Evolutionary conservation across 2,113 vertebrate genomes (phyloP).

Genomic region (Nycticryphes semicollaris): DNA sequence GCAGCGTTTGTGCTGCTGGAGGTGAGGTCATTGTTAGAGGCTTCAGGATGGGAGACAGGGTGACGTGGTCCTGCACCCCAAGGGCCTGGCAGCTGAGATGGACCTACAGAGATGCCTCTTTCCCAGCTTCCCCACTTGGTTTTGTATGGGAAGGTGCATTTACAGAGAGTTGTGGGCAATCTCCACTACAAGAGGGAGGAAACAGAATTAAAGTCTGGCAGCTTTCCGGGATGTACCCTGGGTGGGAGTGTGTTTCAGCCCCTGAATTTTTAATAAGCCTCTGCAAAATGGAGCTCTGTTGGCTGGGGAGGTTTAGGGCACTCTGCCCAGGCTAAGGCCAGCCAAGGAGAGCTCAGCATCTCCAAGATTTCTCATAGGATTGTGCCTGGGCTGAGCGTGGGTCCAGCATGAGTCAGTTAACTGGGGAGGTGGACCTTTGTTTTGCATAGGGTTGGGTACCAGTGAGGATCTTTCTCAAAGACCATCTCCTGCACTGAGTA

Average conservation of each 20-base stretch:
- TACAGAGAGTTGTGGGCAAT: rapidly evolving
- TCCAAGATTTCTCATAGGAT: neutral
- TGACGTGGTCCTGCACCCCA: neutral
- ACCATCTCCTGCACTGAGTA: neutral
- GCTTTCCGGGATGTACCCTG: neutral
- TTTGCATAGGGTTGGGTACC: neutral
- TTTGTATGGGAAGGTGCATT: neutral
- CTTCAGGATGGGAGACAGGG: neutral
- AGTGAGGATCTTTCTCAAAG: neutral
- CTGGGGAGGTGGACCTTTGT: neutral
- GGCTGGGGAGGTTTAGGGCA: neutral
- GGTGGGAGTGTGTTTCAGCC: rapidly evolving
- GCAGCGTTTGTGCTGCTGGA: neutral
- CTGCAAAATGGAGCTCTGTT: neutral
- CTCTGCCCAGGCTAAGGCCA: neutral
- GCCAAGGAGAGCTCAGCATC: neutral
- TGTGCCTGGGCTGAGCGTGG: neutral
- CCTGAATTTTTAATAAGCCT: neutral
- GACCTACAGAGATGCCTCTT: neutral
- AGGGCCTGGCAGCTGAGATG: neutral
- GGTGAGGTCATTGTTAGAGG: neutral
- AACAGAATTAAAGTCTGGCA: neutral
- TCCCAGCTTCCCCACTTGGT: neutral
- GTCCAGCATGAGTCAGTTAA: neutral
- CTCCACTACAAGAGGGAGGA: neutral